Evolutionary conservation across 2,797 vertebrate species (phyloP).

Genomic region (Pampus argenteus): DNA sequence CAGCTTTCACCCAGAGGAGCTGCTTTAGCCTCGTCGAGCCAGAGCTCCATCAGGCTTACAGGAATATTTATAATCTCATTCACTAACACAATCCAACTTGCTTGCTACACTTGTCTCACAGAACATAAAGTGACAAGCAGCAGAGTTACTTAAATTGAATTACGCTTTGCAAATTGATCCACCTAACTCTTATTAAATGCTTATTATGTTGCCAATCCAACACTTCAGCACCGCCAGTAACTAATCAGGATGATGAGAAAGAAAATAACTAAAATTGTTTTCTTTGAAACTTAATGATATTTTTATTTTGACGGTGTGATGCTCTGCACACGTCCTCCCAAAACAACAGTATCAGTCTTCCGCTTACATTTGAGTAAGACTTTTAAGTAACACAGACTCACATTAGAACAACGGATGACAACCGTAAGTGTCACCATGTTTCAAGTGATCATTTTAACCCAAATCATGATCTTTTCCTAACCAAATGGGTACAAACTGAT

Average conservation of each 20-base stretch:
- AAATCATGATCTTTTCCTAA: no score
- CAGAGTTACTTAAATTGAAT: constrained; percentile 38
- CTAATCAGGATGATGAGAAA: background rate
- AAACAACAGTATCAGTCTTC: no score
- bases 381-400: no score
- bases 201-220: constrained; percentile 20
- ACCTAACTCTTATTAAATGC: constrained; percentile 15
- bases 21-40: constrained; percentile 22
- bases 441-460: no score
- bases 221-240: background rate
- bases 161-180: constrained; percentile 31
- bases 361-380: no score
- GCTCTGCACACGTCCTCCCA: background rate
- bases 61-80: constrained; percentile 48
- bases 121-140: constrained; percentile 38
- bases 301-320: background rate
- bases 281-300: background rate
- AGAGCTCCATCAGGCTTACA: constrained; percentile 16
- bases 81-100: constrained; percentile 19
- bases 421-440: no score
- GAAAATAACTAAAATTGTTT: background rate
- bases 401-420: no score
- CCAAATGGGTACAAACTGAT: background rate
- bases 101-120: constrained; percentile 32
- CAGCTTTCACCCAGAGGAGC: constrained; percentile 29